A percentile compares a stretch with the other conserved stretches of the same genome.
Evolutionary conservation across 2,797 vertebrate genomes (phyloP).

Genomic region (Hybognathus amarus): DNA sequence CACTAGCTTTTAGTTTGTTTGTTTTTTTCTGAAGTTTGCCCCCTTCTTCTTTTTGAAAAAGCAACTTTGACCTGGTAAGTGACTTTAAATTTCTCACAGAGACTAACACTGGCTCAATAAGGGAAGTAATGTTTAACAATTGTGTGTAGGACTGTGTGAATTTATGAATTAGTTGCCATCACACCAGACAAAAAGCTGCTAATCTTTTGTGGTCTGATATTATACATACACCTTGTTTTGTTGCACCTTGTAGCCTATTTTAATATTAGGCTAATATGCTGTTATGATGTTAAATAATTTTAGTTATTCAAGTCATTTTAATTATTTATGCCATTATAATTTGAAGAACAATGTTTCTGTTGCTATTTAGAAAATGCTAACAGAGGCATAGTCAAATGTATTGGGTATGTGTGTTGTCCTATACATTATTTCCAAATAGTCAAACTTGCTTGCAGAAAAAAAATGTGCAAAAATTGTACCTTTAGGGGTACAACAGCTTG

Average conservation of each 20-base stretch:
- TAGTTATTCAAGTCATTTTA: neutral
- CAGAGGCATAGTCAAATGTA: neutral
- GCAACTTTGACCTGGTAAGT: conserved; percentile 81
- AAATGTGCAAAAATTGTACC: neutral
- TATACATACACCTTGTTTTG: neutral
- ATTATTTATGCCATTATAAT: neutral
- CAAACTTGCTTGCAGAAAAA: neutral
- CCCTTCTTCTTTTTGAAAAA: conserved; percentile 57
- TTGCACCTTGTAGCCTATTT: neutral
- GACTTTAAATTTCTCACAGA: neutral
- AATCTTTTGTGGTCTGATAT: neutral
- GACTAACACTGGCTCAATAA: neutral
- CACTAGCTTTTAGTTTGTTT: conserved; percentile 59
- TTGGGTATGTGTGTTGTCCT: neutral
- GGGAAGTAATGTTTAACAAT: neutral
- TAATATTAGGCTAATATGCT: neutral
- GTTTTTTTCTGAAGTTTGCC: conserved; percentile 74
- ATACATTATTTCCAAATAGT: neutral
- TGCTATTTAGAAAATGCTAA: neutral
- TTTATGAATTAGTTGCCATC: neutral
- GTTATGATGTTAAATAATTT: neutral
- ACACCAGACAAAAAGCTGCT: conserved; percentile 1
- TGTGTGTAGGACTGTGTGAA: neutral
- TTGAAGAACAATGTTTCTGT: neutral
- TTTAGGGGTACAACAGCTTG: neutral